Evolutionary conservation across 2,113 vertebrate genomes (phyloP).

Genomic region (Chaetorhynchus papuensis): DNA sequence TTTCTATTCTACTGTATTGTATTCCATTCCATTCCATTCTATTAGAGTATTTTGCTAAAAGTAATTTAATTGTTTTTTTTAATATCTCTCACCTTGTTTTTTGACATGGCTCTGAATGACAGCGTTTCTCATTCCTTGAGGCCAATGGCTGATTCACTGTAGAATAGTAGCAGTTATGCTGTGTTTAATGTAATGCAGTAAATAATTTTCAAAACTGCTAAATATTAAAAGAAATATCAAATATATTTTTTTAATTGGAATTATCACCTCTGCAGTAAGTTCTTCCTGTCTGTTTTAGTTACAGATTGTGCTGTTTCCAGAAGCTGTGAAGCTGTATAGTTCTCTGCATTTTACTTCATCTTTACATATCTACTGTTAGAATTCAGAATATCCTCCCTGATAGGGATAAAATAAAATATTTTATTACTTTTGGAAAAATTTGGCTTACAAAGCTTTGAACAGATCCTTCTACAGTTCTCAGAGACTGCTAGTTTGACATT

Average conservation of each 20-base stretch:
- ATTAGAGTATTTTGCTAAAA: background rate
- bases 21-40: background rate
- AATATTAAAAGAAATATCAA: background rate
- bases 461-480: background rate
- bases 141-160: background rate
- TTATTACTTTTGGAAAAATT: background rate
- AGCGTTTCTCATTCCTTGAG: background rate
- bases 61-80: background rate
- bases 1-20: background rate
- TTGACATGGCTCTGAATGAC: background rate
- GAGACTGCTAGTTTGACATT: background rate
- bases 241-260: background rate
- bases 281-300: background rate
- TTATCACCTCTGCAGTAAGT: background rate
- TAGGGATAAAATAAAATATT: no score
- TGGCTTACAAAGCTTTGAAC: background rate
- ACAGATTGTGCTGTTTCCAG: background rate
- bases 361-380: background rate
- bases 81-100: background rate
- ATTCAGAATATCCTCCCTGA: background rate
- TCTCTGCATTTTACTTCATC: background rate
- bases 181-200: background rate
- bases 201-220: background rate
- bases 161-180: background rate
- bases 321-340: background rate